Percentiles rank a stretch among this genome's conserved stretches.
Conservation (phyloP, 2,797 vertebrate genomes). For the Lycodopsis pacificus region DNA sequence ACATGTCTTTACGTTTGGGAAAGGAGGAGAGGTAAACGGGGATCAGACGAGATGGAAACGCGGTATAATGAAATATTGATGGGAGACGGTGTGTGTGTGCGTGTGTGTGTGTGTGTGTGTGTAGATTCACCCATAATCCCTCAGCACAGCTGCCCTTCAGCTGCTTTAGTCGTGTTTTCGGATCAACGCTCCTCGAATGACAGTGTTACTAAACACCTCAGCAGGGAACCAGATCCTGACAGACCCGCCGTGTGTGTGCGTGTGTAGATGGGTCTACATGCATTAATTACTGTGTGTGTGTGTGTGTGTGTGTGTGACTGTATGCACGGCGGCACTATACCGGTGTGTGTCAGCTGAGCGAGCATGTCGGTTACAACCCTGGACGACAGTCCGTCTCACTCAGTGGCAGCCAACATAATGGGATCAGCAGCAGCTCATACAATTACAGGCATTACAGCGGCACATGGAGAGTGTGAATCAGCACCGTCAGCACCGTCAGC, state of each 20-base stretch:
- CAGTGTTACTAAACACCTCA: conserved; percentile 49
- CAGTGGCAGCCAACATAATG: conserved; percentile 23
- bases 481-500: neutral
- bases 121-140: conserved; percentile 10
- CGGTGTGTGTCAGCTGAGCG: conserved; percentile 3
- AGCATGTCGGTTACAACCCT: conserved; percentile 17
- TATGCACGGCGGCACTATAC: no score
- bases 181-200: conserved; percentile 39
- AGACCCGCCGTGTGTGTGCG: conserved; percentile 11
- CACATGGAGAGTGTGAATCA: conserved; percentile 4
- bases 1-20: no score
- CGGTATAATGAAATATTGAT: conserved; percentile 1
- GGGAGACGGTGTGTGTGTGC: neutral
- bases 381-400: conserved; percentile 41
- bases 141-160: conserved; percentile 47
- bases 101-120: neutral
- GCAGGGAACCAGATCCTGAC: conserved; percentile 34
- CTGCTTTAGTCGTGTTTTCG: conserved; percentile 48
- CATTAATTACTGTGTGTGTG: conserved; percentile 34
- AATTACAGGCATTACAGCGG: no score
- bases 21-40: neutral
- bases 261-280: conserved; percentile 5
- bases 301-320: neutral
- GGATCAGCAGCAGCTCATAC: no score
- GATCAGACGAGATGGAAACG: conserved; percentile 3